Evolutionary conservation across 2,113 vertebrate genomes (phyloP), one percentile per base, ranked within the genome.

Genomic region (Gadus macrocephalus): DNA sequence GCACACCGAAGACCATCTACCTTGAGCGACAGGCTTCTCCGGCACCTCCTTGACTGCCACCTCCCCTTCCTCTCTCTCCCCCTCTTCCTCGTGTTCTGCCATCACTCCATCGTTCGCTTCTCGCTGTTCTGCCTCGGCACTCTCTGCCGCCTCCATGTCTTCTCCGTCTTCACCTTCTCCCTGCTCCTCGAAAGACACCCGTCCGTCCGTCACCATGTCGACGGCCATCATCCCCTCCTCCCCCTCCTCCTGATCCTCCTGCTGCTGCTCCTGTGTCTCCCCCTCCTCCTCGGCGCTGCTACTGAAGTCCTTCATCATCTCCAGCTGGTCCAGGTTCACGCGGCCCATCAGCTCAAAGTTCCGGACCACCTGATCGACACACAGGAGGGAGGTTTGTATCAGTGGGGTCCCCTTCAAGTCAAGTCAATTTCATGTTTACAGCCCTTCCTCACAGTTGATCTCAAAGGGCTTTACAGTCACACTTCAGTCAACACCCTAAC

Each of bases 331-430:
- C 89, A 99, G 93, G 88, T 96, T 96, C 80, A 99, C 95, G 11
- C 94, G 91, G 69, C 96, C 97, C 89, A 98, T 96, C 86, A 98
- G 90, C 89, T 99, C 97, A 85, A 98, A 99, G 90, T 99, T 99
- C 28, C 96, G 95, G 86, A 94, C 93, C 71, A 99, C 97, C 97
- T 99, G 87, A 80, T 65, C 1, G 42, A 9, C 9, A 49, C 12
- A 49, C 42, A 14, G 69, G 15, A 71, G 71, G 73, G 14, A 71
- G 2, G 59, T 22, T 2, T n/a, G 59, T 2, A 20, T 78, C 14
- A 70, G n/a, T 55, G 64, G 11, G 62, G 27, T 20, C 20, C 17
- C 17, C 4, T 20, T 17, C n/a, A 8, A 60, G 58, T 17, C 20
- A 17, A 60, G 17, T 49, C 42, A 49, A 14, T 49, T 49, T 49